These are phyloP conservation scores for Sabellastarte sp. DNA, from an alignment of 2,888 invertebrate species.

Conservation along the genomic window DNA sequence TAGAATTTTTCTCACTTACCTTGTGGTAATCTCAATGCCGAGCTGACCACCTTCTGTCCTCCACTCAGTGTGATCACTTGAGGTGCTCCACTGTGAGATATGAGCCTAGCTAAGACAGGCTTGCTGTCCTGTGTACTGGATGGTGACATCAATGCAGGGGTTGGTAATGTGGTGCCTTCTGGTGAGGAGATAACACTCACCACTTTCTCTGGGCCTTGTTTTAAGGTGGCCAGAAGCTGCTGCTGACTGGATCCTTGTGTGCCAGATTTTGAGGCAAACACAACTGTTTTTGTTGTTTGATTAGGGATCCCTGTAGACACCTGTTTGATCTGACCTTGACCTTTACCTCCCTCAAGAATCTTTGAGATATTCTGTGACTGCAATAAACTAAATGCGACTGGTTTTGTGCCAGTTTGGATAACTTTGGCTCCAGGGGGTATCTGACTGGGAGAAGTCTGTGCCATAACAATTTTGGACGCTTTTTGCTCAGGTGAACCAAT, in stretches of 20 bases:
- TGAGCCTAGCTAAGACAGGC: neutral
- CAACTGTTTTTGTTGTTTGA: constrained; percentile 16
- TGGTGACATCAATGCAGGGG: neutral
- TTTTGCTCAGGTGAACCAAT: too few species aligned
- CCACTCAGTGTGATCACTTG: neutral
- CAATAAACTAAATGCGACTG: constrained; percentile 16
- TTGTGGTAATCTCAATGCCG: neutral
- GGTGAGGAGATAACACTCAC: too few species aligned
- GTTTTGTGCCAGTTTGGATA: constrained; percentile 9
- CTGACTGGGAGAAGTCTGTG: too few species aligned
- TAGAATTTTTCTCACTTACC: too few species aligned
- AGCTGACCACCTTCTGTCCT: neutral
- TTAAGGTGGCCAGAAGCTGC: too few species aligned
- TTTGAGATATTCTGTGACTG: constrained; percentile 10
- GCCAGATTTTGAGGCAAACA: too few species aligned
- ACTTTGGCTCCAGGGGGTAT: neutral
- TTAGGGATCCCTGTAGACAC: too few species aligned
- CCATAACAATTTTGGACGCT: too few species aligned
- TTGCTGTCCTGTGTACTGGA: neutral
- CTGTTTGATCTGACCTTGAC: neutral
- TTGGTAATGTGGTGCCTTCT: constrained; percentile 9
- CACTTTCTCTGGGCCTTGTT: too few species aligned
- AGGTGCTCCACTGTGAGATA: neutral
- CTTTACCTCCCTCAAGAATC: neutral
- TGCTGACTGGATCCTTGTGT: too few species aligned